Conservation (phyloP, 2,888 invertebrate species). For the Patella pellucida region DNA sequence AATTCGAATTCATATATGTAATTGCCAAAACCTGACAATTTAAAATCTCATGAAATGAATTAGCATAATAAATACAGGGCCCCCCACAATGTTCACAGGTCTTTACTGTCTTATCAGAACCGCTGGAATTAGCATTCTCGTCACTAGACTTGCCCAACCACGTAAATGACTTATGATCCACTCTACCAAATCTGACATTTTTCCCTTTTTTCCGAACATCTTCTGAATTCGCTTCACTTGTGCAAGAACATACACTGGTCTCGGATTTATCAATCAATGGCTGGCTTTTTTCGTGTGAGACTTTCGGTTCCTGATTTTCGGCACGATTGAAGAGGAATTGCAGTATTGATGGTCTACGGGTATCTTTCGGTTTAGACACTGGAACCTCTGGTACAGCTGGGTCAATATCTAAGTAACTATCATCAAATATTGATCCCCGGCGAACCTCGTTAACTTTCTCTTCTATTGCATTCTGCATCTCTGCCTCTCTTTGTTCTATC, state of each 20-base stretch:
- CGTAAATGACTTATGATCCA: background rate
- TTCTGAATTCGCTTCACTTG: background rate
- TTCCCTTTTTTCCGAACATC: background rate
- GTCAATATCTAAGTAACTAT: background rate
- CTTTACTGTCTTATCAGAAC: background rate
- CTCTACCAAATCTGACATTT: background rate
- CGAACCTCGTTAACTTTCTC: background rate
- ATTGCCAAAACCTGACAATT: background rate
- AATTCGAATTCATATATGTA: background rate
- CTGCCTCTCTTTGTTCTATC: background rate
- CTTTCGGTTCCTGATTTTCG: background rate
- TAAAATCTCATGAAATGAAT: background rate
- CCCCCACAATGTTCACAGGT: background rate
- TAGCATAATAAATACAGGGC: background rate
- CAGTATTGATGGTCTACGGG: background rate
- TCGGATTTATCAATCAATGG: background rate
- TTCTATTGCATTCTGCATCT: background rate
- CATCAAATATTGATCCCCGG: background rate
- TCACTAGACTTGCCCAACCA: background rate
- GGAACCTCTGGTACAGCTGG: background rate
- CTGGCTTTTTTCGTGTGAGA: too few relatives aligned
- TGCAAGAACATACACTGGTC: background rate
- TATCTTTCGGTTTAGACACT: background rate
- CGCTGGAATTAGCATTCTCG: background rate
- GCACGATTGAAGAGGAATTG: background rate